Conservation (phyloP, 2,888 invertebrate genomes). For the Thyatira batis region DNA sequence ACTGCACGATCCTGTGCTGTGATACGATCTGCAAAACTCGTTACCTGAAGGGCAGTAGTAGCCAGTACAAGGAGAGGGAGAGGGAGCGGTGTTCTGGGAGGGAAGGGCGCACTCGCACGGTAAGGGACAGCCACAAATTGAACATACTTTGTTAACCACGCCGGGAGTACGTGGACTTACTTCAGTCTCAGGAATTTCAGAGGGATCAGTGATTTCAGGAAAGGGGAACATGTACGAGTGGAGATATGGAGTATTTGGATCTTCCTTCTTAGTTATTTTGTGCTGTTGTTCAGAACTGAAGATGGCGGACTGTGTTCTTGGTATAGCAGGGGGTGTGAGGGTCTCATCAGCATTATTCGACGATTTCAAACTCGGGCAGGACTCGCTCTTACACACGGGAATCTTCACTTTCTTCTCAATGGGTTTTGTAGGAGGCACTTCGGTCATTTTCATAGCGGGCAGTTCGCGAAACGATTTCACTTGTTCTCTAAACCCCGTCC, state of each 20-base stretch:
- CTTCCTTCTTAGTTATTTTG: neutral
- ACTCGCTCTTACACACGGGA: conserved; percentile 32
- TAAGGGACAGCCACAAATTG: conserved; percentile 12
- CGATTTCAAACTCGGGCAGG: conserved; percentile 39
- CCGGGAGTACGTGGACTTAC: neutral
- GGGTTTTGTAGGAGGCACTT: conserved; percentile 17
- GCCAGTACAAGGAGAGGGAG: too few species aligned
- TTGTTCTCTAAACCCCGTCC: conserved; percentile 44
- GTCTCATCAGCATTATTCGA: conserved; percentile 3
- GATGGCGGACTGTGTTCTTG: conserved; percentile 27
- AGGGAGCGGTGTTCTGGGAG: too few species aligned
- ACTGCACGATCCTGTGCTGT: conserved; percentile 27
- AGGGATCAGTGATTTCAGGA: neutral
- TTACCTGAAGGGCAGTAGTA: conserved; percentile 23
- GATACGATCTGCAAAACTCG: conserved; percentile 30
- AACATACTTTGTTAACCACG: conserved; percentile 12
- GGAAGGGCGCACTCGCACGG: conserved; percentile 7
- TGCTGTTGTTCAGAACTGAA: conserved; percentile 13
- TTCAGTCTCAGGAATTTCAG: neutral
- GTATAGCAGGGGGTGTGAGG: conserved; percentile 14
- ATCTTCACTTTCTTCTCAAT: conserved; percentile 12
- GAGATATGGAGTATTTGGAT: neutral
- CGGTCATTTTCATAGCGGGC: conserved; percentile 29
- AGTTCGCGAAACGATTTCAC: conserved; percentile 31
- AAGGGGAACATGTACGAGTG: conserved; percentile 14